Conservation (phyloP, 2,797 vertebrate species). For the Spea hammondii region DNA sequence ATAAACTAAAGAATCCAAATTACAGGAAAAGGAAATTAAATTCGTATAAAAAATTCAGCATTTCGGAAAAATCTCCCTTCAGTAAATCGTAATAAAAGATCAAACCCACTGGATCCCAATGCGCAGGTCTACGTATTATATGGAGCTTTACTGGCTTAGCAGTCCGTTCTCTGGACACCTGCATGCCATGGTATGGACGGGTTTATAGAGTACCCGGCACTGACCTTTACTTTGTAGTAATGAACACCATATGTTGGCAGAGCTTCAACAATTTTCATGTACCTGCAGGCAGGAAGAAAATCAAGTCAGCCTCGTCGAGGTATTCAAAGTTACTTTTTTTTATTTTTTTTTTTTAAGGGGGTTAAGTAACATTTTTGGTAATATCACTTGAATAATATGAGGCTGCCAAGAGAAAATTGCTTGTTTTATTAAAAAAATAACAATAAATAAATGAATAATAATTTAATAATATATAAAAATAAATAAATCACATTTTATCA, state of each 20-base stretch:
- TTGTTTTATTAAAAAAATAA: too few relatives aligned
- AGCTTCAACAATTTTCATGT: slow-evolving; percentile 91
- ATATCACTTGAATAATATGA: too few relatives aligned
- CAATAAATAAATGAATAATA: too few relatives aligned
- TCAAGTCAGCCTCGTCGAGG: slow-evolving; percentile 12
- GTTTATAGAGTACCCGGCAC: slow-evolving; percentile 49
- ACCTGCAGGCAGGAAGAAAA: slow-evolving; percentile 73
- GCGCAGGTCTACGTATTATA: neutral
- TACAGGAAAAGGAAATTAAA: slow-evolving; percentile 34
- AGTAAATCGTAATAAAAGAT: slow-evolving; percentile 31
- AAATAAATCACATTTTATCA: too few relatives aligned
- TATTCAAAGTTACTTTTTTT: too few relatives aligned
- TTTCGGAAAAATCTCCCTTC: neutral
- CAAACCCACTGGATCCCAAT: neutral
- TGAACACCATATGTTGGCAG: slow-evolving; percentile 96
- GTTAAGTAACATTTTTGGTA: too few relatives aligned
- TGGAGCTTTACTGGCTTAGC: neutral
- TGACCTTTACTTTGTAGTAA: slow-evolving; percentile 98
- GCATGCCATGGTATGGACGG: slow-evolving; percentile 12
- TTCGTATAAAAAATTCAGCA: slow-evolving; percentile 4
- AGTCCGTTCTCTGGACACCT: slow-evolving; percentile 15
- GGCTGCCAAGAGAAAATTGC: too few relatives aligned
- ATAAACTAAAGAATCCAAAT: neutral
- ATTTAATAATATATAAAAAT: too few relatives aligned
- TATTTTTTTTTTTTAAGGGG: neutral